Conservation (phyloP, 2,888 invertebrate species). For the Platerodrilus igneus region DNA sequence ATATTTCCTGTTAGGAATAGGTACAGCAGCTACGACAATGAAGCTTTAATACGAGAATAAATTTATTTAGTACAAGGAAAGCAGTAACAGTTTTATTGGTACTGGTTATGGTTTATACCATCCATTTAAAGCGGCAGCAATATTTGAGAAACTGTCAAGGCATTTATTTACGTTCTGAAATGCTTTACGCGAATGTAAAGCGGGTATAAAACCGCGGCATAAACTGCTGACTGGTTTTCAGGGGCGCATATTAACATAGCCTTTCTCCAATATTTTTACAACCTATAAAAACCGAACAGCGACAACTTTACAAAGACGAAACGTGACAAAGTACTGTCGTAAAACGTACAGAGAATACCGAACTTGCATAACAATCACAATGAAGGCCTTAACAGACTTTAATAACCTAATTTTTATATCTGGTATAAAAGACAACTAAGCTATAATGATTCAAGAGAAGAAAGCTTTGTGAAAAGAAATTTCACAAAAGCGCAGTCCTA, state of each 20-base stretch:
- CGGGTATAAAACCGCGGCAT: conserved; percentile 34
- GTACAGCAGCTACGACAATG: no score
- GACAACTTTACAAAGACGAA: conserved; percentile 30
- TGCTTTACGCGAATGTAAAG: conserved; percentile 39
- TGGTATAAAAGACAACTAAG: no score
- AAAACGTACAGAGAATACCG: conserved; percentile 20
- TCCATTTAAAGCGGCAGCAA: conserved; percentile 11
- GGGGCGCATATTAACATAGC: conserved; percentile 39
- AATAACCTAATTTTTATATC: no score
- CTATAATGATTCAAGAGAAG: no score
- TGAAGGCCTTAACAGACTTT: no score
- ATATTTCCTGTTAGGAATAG: no score
- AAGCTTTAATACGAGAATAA: conserved; percentile 3
- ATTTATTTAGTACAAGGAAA: conserved; percentile 8
- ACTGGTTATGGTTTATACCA: no score
- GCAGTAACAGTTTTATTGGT: conserved; percentile 15
- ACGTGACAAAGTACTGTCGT: conserved; percentile 35
- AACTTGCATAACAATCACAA: conserved; percentile 22
- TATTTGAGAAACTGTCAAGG: conserved; percentile 34
- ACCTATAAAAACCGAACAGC: conserved; percentile 34
- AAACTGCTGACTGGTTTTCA: conserved; percentile 35
- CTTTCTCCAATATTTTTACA: conserved; percentile 40
- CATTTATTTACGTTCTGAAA: conserved; percentile 36
- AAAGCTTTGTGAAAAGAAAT: no score
- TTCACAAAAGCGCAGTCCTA: no score